phyloP scores from a whole-genome alignment of 2,113 vertebrate species.

The Thamnophis sirtalis region DNA sequence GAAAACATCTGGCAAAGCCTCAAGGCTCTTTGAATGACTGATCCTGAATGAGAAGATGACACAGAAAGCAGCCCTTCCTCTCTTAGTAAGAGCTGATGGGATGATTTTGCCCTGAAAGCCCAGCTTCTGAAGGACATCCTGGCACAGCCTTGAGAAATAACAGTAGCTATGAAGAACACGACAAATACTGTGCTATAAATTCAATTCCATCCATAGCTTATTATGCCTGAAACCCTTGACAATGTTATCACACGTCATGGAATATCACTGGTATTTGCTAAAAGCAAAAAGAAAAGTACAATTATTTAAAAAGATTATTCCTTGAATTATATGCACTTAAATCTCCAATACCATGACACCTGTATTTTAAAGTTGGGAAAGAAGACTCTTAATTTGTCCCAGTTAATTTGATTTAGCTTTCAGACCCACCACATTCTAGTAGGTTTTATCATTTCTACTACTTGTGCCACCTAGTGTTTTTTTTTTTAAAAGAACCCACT shows the following conservation, averaged over 20 bases:
- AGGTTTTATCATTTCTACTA: not conserved
- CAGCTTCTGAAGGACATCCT: slow-evolving; percentile 13
- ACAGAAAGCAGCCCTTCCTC: slow-evolving; percentile 53
- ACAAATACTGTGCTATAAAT: not conserved
- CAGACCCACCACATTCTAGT: not conserved
- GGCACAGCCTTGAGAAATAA: slow-evolving; percentile 34
- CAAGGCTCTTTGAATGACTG: slow-evolving; percentile 59
- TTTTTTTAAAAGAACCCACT: not conserved
- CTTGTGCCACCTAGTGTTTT: not conserved
- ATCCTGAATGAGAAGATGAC: slow-evolving; percentile 47
- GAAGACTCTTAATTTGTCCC: not conserved
- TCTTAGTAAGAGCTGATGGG: slow-evolving; percentile 32
- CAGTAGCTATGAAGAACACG: not conserved
- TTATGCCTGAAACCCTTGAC: slow-evolving; percentile 21
- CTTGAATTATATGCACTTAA: slow-evolving; percentile 34
- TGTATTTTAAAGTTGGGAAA: not conserved
- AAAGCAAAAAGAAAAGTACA: not conserved
- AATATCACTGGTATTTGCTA: not conserved
- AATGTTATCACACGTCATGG: not conserved
- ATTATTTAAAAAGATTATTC: slow-evolving; percentile 21
- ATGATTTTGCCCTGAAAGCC: slow-evolving; percentile 1
- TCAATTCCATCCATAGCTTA: not conserved
- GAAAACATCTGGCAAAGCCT: slow-evolving; percentile 51
- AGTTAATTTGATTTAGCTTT: not conserved
- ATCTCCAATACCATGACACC: not conserved